phyloP scores from a whole-genome alignment of 2,888 invertebrate species.

The Drosophila merina region DNA sequence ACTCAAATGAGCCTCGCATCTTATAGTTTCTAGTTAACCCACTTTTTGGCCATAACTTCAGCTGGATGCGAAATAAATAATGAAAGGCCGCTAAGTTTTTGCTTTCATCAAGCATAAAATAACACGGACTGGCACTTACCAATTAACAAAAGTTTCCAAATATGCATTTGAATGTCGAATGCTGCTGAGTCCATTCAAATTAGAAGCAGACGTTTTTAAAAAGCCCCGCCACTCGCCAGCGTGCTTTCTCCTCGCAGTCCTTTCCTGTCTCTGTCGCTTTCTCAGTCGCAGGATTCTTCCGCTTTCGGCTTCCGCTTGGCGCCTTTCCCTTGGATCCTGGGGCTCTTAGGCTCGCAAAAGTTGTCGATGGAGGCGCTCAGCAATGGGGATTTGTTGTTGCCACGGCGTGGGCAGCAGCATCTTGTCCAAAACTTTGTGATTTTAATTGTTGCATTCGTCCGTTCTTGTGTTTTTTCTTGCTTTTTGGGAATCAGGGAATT shows the following conservation, averaged over 20 bases:
- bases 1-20: background rate
- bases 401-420: slow-evolving; percentile 64
- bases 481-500: background rate
- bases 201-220: slow-evolving; percentile 70
- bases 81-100: slow-evolving; percentile 28
- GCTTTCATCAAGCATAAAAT: slow-evolving; percentile 39
- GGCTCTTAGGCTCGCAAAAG: slow-evolving; percentile 40
- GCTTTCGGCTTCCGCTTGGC: slow-evolving; percentile 5
- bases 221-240: slow-evolving; percentile 49
- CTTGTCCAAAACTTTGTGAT: slow-evolving; percentile 71
- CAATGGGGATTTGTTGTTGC: slow-evolving; percentile 59
- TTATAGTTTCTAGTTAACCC: background rate
- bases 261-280: background rate
- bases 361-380: slow-evolving; percentile 64
- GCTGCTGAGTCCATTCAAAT: slow-evolving; percentile 82
- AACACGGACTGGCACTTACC: slow-evolving; percentile 76
- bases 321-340: slow-evolving; percentile 10
- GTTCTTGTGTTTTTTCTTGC: slow-evolving; percentile 4
- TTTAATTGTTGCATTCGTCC: slow-evolving; percentile 74
- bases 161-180: slow-evolving; percentile 82
- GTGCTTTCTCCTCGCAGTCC: slow-evolving; percentile 6
- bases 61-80: background rate
- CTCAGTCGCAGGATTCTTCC: slow-evolving; percentile 10
- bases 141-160: slow-evolving; percentile 83
- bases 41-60: background rate